Evolutionary conservation across 2,888 invertebrate species (phyloP), one percentile per base, ranked within the genome.

Genomic region (Eurois occulta): DNA sequence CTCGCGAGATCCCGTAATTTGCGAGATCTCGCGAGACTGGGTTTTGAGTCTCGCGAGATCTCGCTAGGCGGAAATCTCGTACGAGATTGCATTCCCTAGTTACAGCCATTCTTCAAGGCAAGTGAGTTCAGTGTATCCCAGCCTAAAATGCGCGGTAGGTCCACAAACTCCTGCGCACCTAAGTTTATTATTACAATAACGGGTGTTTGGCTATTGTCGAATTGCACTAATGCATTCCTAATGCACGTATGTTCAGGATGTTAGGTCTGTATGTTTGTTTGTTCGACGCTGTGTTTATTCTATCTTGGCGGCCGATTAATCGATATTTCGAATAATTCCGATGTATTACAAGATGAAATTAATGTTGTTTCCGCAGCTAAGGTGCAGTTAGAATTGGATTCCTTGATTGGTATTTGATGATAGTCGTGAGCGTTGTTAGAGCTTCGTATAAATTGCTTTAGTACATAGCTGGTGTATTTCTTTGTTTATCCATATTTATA

Each of bases 211-310:
- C 85, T 85, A 86, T 87, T 85, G 85, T 88, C 81, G 85, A 88
- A 88, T 88, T 87, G 88, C 94, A 93, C 92, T 91, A 91, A 91
- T 90, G 90, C 90, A 88, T 90, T 82, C 77, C 84, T 92, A 94
- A 93, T 94, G 93, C 92, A 90, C 83, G 77, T 87, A 85, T 75
- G 82, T 81, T 72, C 88, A 90, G 91, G 90, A 89, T 90, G 88
- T 87, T 86, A 85, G 86, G 87, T 87, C 91, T 87, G 87, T 86
- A 16, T 82, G 84, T 87, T 86, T 86, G 88, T 88, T 80, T 85
- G 88, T 87, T 73, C 72, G 75, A 67, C 24, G 58, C 24, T 68
- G 32, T 86, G 84, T 88, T 86, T 87, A 81, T 72, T 55, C 69
- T 46, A 87, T 64, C 35, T 79, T 86, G 83, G 83, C 78, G 69